phyloP scores from a whole-genome alignment of 1,140 invertebrate genomes.

The Drosophila tsacasi region DNA sequence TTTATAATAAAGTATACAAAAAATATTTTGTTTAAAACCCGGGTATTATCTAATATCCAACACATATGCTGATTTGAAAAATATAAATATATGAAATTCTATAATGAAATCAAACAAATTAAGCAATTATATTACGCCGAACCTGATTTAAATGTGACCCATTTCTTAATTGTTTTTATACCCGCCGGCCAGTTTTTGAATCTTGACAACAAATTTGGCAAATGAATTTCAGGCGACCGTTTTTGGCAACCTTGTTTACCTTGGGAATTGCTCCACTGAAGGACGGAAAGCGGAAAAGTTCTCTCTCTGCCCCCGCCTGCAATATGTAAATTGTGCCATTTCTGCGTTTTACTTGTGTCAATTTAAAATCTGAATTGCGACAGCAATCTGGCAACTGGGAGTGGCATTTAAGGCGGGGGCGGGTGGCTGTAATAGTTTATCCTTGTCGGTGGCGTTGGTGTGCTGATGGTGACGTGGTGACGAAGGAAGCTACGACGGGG shows the following conservation, averaged over 20 bases:
- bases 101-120: not conserved
- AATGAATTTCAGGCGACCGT: constrained; percentile 65
- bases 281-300: constrained; percentile 23
- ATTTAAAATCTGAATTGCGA: constrained; percentile 74
- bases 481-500: not conserved
- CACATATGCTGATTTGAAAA: not conserved
- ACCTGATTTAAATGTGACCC: not conserved
- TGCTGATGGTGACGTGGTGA: not conserved
- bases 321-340: constrained; percentile 47
- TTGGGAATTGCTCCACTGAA: constrained; percentile 28
- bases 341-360: constrained; percentile 62
- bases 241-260: constrained; percentile 64
- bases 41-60: not conserved
- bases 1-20: too few species aligned
- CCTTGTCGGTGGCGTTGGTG: constrained; percentile 25
- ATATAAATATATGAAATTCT: not conserved
- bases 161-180: constrained; percentile 23
- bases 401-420: constrained; percentile 18
- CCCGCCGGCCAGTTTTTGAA: constrained; percentile 18
- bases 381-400: constrained; percentile 38
- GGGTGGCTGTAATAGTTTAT: constrained; percentile 33
- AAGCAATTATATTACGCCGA: not conserved
- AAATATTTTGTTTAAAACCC: too few species aligned
- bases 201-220: constrained; percentile 67
- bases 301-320: not conserved